Conservation (phyloP, 2,888 invertebrate genomes). For the Dione juno region DNA sequence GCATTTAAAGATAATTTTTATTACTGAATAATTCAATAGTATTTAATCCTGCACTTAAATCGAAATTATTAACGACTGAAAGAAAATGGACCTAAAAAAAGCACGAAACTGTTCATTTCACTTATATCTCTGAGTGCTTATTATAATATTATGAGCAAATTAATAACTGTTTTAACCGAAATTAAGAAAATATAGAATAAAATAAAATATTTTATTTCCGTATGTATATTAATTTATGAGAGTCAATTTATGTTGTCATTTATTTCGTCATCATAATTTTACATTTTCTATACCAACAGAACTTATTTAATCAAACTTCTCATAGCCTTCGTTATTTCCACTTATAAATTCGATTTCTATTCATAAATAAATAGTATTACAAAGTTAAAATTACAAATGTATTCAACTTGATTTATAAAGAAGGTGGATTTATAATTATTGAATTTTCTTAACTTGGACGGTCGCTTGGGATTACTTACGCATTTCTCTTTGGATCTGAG, state of each 20-base stretch:
- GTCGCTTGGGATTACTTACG: constrained; percentile 1
- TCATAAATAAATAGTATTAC: constrained; percentile 24
- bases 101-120: too few relatives aligned
- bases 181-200: too few relatives aligned
- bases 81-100: too few relatives aligned
- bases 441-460: not conserved
- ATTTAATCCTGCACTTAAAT: too few relatives aligned
- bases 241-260: not conserved
- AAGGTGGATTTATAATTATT: not conserved
- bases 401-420: not conserved
- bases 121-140: too few relatives aligned
- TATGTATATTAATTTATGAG: not conserved
- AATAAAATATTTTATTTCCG: too few relatives aligned
- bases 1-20: too few relatives aligned
- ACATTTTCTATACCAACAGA: not conserved
- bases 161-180: too few relatives aligned
- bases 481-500: not conserved
- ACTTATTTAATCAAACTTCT: constrained; percentile 31
- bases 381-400: constrained; percentile 11
- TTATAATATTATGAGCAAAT: too few relatives aligned
- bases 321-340: constrained; percentile 17
- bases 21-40: too few relatives aligned
- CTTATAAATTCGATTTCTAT: constrained; percentile 21
- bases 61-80: too few relatives aligned
- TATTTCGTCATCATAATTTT: constrained; percentile 9